Conservation (phyloP, 2,797 vertebrate species). For the Hippoglossus hippoglossus region DNA sequence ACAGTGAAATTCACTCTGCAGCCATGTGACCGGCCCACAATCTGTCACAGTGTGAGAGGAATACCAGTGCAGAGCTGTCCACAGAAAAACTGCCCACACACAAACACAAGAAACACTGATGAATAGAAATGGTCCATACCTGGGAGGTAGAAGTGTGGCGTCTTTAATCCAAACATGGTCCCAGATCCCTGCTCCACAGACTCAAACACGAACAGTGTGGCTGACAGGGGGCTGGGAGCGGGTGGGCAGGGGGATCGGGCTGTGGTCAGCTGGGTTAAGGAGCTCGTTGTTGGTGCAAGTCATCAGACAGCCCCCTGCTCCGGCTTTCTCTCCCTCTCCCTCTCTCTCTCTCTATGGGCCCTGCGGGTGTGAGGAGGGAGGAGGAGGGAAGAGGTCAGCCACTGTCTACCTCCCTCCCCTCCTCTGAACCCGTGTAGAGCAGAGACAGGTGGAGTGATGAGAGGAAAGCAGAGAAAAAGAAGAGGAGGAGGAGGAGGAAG, state of each 20-base stretch:
- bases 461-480: constrained; percentile 8
- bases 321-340: constrained; percentile 27
- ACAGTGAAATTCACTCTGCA: constrained; percentile 38
- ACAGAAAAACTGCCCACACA: no score
- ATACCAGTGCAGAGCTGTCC: constrained; percentile 8
- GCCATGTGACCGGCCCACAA: constrained; percentile 23
- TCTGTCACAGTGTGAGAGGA: constrained; percentile 18
- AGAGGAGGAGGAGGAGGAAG: constrained; percentile 15
- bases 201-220: constrained; percentile 30
- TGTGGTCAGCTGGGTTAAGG: constrained; percentile 55
- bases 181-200: constrained; percentile 35
- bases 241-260: constrained; percentile 16
- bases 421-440: constrained; percentile 42
- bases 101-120: constrained; percentile 3
- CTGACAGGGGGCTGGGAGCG: constrained; percentile 19
- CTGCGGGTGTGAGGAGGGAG: constrained; percentile 36
- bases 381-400: constrained; percentile 63
- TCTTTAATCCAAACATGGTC: constrained; percentile 94
- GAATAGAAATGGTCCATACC: constrained; percentile 78
- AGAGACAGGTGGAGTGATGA: constrained; percentile 28
- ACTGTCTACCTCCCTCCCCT: constrained; percentile 51
- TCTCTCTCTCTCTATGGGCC: constrained; percentile 35
- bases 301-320: constrained; percentile 76
- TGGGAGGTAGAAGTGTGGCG: constrained; percentile 92
- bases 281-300: constrained; percentile 70